Evolutionary conservation across 1,140 invertebrate species (phyloP).

Genomic region (Conus betulinus): DNA sequence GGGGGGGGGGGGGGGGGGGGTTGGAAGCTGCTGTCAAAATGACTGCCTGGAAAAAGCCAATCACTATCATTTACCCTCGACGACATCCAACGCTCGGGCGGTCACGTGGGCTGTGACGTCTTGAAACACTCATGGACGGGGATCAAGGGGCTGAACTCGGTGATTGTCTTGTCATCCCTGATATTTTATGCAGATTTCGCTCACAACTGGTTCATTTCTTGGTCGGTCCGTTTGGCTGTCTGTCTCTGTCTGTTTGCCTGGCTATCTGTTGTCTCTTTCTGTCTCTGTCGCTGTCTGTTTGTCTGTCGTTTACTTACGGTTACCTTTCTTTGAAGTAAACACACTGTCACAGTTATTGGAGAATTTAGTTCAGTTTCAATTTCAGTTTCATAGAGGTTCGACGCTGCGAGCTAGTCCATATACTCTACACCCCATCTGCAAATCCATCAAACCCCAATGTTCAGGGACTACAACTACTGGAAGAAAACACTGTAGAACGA

Average conservation of each 20-base stretch:
- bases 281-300: neutral
- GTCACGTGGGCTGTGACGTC: neutral
- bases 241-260: neutral
- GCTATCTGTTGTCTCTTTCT: neutral
- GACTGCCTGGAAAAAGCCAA: neutral
- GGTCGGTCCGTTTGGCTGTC: neutral
- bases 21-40: neutral
- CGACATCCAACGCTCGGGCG: neutral
- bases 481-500: too few relatives aligned
- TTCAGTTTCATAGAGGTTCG: too few relatives aligned
- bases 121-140: neutral
- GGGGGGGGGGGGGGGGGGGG: neutral
- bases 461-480: too few relatives aligned
- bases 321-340: too few relatives aligned
- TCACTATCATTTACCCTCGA: neutral
- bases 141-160: neutral
- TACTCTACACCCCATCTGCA: too few relatives aligned
- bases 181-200: neutral
- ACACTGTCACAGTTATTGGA: too few relatives aligned
- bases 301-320: neutral
- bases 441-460: too few relatives aligned
- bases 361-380: too few relatives aligned
- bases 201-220: neutral
- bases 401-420: too few relatives aligned
- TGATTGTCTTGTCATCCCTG: conserved; percentile 2